Evolutionary conservation across 2,113 vertebrate genomes (phyloP).

Genomic region (Phyllostomus hastatus): DNA sequence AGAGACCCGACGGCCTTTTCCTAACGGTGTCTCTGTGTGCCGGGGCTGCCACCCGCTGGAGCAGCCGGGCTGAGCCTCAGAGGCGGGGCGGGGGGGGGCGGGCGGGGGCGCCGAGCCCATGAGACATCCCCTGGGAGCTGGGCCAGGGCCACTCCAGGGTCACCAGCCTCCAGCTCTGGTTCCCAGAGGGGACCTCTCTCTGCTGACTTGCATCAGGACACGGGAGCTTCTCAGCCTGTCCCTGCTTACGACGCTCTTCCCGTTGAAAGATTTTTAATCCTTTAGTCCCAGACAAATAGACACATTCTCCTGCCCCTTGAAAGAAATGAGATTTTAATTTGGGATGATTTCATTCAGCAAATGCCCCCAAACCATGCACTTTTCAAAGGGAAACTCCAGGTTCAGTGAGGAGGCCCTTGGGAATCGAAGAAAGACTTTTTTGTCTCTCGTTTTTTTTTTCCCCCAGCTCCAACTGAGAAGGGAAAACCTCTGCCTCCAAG

Average conservation of each 20-base stretch:
- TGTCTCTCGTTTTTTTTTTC: neutral
- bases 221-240: neutral
- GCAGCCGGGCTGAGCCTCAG: neutral
- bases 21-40: neutral
- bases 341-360: conserved; percentile 53
- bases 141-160: neutral
- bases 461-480: neutral
- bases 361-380: conserved; percentile 35
- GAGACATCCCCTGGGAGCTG: neutral
- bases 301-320: neutral
- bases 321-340: conserved; percentile 59
- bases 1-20: neutral
- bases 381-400: conserved; percentile 40
- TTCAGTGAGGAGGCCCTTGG: neutral
- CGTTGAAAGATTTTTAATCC: conserved; percentile 12
- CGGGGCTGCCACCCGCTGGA: neutral
- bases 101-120: neutral
- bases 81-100: neutral
- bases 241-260: neutral
- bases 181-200: neutral
- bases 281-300: conserved; percentile 54
- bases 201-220: neutral
- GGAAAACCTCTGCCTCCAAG: neutral
- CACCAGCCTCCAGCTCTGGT: neutral
- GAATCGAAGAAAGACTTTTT: neutral